Evolutionary conservation across 92 coral and sea anemone species (phyloP), one percentile per base, ranked within the genome.

Genomic region (Zoanthus sociatus): DNA sequence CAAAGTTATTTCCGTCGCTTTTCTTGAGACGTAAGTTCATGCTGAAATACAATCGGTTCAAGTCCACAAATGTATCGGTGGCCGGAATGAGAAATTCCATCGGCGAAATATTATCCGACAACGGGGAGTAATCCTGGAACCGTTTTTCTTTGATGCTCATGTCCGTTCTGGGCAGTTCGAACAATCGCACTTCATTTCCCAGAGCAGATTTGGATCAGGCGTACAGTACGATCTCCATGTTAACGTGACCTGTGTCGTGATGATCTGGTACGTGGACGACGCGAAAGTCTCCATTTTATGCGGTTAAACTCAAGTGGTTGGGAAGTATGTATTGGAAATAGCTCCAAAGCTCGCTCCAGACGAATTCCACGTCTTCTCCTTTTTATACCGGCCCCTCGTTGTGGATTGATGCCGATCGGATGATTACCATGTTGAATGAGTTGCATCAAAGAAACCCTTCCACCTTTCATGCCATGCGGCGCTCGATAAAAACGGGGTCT

Each of bases 41-140:
- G 15, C 10, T 56, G 11, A 56, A 56, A 14, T 56, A 56, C 6
- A 2, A 4, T 2, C 63, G 86, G 73, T 50, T 78, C 20, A 84
- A 37, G 32, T 89, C 92, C 18, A 89, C 70, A 66, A 67, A 89
- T 0, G 78, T 70, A 60, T 82, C 54, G 14, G 76, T 3, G 30
- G 89, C 79, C 7, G 75, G n/a, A n/a, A n/a, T n/a, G n/a, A n/a
- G n/a, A n/a, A n/a, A n/a, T n/a, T n/a, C n/a, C n/a, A n/a, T n/a
- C n/a, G n/a, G n/a, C n/a, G n/a, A n/a, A n/a, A n/a, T n/a, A n/a
- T n/a, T n/a, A n/a, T n/a, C n/a, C n/a, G n/a, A n/a, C n/a, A n/a
- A n/a, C n/a, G n/a, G n/a, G n/a, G n/a, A n/a, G n/a, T n/a, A n/a
- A n/a, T n/a, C n/a, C n/a, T n/a, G n/a, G n/a, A n/a, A n/a, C n/a